Conservation (phyloP, 1,140 invertebrate species). For the Eriosoma lanigerum region DNA sequence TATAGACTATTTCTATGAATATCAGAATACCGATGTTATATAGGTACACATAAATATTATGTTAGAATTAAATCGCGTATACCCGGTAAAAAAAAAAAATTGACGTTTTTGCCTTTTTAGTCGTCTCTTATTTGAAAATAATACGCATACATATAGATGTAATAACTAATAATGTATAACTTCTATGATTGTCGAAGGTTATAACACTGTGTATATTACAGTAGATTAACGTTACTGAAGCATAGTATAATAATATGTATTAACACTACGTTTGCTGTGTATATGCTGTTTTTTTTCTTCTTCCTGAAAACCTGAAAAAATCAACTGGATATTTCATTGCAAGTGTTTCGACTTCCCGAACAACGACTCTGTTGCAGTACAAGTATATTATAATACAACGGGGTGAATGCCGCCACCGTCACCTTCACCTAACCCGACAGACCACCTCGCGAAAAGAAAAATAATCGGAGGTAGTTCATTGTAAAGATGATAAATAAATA, state of each 20-base stretch:
- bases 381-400: neutral
- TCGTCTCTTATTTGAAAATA: neutral
- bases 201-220: no score
- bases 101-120: constrained; percentile 6
- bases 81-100: neutral
- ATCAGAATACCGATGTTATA: neutral
- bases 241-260: neutral
- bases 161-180: no score
- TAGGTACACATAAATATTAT: neutral
- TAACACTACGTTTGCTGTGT: neutral
- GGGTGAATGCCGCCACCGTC: neutral
- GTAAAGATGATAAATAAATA: neutral
- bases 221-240: no score
- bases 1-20: neutral
- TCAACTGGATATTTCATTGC: neutral
- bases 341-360: neutral
- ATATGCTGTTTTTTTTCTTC: neutral
- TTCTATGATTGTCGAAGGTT: no score
- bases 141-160: no score
- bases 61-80: neutral
- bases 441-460: neutral
- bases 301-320: neutral
- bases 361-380: neutral
- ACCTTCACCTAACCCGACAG: neutral
- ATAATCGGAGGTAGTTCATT: constrained; percentile 27